Conservation (phyloP, 2,888 invertebrate species). For the Dastarcus helophoroides region DNA sequence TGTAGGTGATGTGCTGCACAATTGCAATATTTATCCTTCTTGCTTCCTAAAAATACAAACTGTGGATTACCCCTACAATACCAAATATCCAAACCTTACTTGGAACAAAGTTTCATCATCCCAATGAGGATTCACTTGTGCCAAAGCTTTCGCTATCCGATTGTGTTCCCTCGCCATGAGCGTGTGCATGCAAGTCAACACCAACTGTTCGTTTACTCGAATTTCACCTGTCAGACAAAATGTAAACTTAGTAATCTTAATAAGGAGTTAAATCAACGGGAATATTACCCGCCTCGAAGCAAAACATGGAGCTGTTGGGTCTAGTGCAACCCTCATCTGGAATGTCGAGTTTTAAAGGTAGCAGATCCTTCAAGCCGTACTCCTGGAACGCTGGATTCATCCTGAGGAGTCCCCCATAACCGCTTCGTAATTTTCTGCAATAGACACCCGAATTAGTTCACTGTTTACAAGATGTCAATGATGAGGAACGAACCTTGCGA, state of each 20-base stretch:
- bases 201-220: slow-evolving; percentile 83
- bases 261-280: not conserved
- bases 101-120: slow-evolving; percentile 87
- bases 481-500: slow-evolving; percentile 48
- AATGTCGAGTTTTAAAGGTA: slow-evolving; percentile 78
- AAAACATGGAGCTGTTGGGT: slow-evolving; percentile 80
- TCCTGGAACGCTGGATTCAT: slow-evolving; percentile 85
- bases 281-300: slow-evolving; percentile 75
- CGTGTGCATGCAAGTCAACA: slow-evolving; percentile 84
- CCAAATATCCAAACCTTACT: slow-evolving; percentile 26
- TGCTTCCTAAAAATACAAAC: slow-evolving; percentile 45
- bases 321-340: slow-evolving; percentile 89
- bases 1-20: slow-evolving; percentile 82
- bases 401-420: slow-evolving; percentile 68
- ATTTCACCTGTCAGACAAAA: slow-evolving; percentile 58
- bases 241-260: slow-evolving; percentile 1
- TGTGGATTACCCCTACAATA: too few species aligned
- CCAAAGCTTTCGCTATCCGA: slow-evolving; percentile 62
- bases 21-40: slow-evolving; percentile 74
- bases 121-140: slow-evolving; percentile 82
- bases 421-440: slow-evolving; percentile 63
- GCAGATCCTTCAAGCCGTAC: slow-evolving; percentile 75
- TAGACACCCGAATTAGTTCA: not conserved
- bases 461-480: not conserved
- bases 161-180: slow-evolving; percentile 87